A percentile compares a stretch with the other conserved stretches of the same genome.
These are phyloP conservation scores for Limnephilus marmoratus DNA, from an alignment of 2,888 invertebrate species.

Conservation along the genomic window DNA sequence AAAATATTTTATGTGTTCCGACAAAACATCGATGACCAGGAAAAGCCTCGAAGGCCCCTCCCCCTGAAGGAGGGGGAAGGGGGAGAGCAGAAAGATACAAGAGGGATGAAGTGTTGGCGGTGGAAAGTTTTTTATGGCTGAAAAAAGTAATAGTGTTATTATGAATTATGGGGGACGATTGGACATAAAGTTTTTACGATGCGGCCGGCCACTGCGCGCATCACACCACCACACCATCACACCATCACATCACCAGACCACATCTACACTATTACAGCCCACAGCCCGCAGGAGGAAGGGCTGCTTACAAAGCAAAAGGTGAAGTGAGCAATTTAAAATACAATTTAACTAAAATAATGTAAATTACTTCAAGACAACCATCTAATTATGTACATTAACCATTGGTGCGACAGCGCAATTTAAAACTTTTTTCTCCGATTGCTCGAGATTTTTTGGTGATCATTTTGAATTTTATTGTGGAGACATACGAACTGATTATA, in stretches of 20 bases:
- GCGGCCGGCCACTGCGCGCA: constrained; percentile 36
- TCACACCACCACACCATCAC: background rate
- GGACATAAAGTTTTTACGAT: constrained; percentile 61
- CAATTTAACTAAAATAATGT: no score
- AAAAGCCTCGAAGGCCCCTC: background rate
- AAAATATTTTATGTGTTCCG: background rate
- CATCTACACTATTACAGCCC: background rate
- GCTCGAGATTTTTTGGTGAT: no score
- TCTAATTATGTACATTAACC: no score
- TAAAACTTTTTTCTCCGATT: no score
- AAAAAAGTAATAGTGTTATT: constrained; percentile 63
- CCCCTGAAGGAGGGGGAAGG: background rate
- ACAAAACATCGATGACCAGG: constrained; percentile 11
- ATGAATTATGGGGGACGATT: constrained; percentile 62
- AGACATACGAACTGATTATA: no score
- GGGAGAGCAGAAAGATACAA: background rate
- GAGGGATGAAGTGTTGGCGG: constrained; percentile 25
- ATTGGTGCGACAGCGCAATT: no score
- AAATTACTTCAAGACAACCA: no score
- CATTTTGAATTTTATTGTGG: no score
- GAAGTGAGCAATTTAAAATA: background rate
- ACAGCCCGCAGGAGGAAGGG: background rate
- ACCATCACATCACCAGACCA: background rate
- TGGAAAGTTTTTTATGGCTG: constrained; percentile 57
- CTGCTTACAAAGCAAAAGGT: background rate